Conservation (phyloP, 2,797 vertebrate genomes). For the Geotrypetes seraphini region DNA sequence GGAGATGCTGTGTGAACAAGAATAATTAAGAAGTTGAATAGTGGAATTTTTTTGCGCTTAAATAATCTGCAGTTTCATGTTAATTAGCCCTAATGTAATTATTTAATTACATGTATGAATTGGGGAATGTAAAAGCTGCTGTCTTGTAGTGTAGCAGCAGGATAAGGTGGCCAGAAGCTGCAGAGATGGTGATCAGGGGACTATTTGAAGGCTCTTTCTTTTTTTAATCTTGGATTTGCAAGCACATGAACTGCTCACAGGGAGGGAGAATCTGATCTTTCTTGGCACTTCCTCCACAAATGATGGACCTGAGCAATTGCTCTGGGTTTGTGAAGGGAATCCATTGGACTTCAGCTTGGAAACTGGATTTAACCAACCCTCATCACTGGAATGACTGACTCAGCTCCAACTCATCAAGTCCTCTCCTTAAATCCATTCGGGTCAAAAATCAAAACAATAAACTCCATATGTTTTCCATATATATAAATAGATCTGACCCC, state of each 20-base stretch:
- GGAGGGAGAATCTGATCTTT: conserved; percentile 9
- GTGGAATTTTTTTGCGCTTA: conserved; percentile 94
- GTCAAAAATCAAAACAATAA: too few species aligned
- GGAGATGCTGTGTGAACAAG: conserved; percentile 97
- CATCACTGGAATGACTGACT: too few species aligned
- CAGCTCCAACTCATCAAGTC: too few species aligned
- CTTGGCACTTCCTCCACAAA: conserved; percentile 16
- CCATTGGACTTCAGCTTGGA: too few species aligned
- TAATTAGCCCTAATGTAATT: conserved; percentile 99
- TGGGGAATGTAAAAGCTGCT: conserved; percentile 50
- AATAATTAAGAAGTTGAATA: conserved; percentile 99
- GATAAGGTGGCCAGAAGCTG: conserved; percentile 42
- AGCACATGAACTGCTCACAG: conserved; percentile 16
- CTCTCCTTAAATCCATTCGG: too few species aligned
- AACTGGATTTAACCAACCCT: too few species aligned
- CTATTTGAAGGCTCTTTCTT: conserved; percentile 17
- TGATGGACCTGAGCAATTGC: too few species aligned
- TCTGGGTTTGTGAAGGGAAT: too few species aligned
- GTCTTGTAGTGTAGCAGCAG: conserved; percentile 22
- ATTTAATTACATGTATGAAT: conserved; percentile 99
- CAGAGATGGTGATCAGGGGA: conserved; percentile 16
- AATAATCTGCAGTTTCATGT: conserved; percentile 92
- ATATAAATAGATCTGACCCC: too few species aligned
- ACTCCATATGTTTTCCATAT: too few species aligned
- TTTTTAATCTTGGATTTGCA: too few species aligned